phyloP scores from a whole-genome alignment of 1,140 invertebrate genomes.

The Anagrus nilaparvatae region DNA sequence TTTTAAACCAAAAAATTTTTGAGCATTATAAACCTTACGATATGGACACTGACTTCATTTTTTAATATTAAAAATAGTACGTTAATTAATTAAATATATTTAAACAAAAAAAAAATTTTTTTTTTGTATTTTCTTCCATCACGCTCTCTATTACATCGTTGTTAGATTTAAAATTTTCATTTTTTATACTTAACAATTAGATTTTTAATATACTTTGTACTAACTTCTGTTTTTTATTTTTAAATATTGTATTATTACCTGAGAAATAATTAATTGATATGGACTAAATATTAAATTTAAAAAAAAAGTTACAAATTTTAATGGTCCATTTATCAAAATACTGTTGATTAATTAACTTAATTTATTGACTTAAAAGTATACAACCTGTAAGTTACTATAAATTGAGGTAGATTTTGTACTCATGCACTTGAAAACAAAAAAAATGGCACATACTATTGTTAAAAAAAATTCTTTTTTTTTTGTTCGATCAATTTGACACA shows the following conservation, averaged over 20 bases:
- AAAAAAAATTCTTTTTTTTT: conserved; percentile 7
- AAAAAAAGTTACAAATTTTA: conserved; percentile 10
- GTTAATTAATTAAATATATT: conserved; percentile 7
- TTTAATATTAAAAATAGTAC: conserved; percentile 4
- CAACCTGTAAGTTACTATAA: conserved; percentile 34
- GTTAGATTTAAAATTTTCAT: conserved; percentile 7
- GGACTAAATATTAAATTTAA: conserved; percentile 6
- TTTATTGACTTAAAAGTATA: conserved; percentile 12
- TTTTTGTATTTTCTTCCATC: conserved; percentile 17
- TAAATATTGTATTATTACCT: conserved; percentile 35
- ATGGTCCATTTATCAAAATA: conserved; percentile 8
- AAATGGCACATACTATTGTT: conserved; percentile 26
- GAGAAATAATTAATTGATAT: conserved; percentile 23
- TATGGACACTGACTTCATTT: too few relatives aligned
- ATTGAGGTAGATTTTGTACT: conserved; percentile 42
- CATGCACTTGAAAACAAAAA: conserved; percentile 30
- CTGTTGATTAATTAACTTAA: conserved; percentile 7
- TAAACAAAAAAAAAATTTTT: conserved; percentile 13
- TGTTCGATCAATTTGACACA: background rate
- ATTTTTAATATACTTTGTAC: conserved; percentile 42
- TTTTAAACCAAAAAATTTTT: too few relatives aligned
- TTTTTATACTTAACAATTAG: conserved; percentile 33
- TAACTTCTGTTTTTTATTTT: conserved; percentile 42
- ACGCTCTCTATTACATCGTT: conserved; percentile 33
- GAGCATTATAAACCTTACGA: too few relatives aligned